phyloP scores from a whole-genome alignment of 2,797 vertebrate species.

The Australoheros facetus region DNA sequence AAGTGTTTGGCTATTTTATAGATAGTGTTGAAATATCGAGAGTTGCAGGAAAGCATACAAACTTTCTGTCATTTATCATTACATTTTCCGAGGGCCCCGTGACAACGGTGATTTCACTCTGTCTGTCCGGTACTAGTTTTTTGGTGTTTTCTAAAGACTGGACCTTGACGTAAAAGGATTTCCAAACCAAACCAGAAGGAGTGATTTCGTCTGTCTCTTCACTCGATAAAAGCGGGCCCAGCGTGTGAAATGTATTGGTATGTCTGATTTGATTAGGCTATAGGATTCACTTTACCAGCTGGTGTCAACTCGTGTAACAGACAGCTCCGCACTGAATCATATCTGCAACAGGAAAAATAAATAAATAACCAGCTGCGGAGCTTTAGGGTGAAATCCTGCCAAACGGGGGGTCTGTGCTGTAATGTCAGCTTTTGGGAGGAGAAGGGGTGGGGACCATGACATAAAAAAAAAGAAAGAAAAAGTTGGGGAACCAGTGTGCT shows the following conservation, averaged over 20 bases:
- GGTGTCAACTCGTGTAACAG: slow-evolving; percentile 31
- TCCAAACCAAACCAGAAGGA: not conserved
- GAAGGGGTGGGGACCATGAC: slow-evolving; percentile 50
- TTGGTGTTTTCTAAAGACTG: not conserved
- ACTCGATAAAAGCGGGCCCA: slow-evolving; percentile 15
- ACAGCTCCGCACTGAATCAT: slow-evolving; percentile 39
- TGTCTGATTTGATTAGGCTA: slow-evolving; percentile 61
- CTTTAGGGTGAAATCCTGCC: slow-evolving; percentile 38
- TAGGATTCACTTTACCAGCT: slow-evolving; percentile 35
- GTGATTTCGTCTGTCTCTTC: not conserved
- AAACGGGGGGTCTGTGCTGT: slow-evolving; percentile 43
- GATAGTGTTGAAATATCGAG: not conserved
- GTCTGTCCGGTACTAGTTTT: not conserved
- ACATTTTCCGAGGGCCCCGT: not conserved
- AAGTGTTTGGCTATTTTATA: slow-evolving; percentile 16
- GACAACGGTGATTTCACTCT: slow-evolving; percentile 1
- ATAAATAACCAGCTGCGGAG: slow-evolving; percentile 47
- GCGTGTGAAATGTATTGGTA: slow-evolving; percentile 31
- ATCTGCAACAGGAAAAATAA: slow-evolving; percentile 16
- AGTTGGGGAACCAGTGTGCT: slow-evolving; percentile 37
- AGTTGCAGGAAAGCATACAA: slow-evolving; percentile 2
- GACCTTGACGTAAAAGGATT: not conserved
- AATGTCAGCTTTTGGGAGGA: slow-evolving; percentile 29
- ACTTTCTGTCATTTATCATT: not conserved
- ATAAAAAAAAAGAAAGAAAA: slow-evolving; percentile 22